Evolutionary conservation across 2,888 invertebrate genomes (phyloP), one percentile per base, ranked within the genome.

Genomic region (Thera obeliscata): DNA sequence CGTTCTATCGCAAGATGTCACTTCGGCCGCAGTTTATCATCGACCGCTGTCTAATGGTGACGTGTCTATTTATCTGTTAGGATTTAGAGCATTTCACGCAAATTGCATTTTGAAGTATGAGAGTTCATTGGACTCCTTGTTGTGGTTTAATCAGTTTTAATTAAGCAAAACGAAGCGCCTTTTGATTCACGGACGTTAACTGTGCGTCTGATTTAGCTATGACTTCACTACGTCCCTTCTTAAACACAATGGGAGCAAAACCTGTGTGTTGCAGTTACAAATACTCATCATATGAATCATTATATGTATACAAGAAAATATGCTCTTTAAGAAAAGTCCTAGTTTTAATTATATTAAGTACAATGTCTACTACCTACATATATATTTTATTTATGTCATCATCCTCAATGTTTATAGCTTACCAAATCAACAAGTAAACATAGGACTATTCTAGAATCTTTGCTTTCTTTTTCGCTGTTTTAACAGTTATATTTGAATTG

Each of bases 1-100:
- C 84, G 73, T 75, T 90, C 80, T 52, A 69, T 66, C 81, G 61
- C 74, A 80, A 83, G 85, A 85, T 91, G 91, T 90, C 89, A 87
- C 83, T 80, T 71, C 76, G 76, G 76, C 76, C 79, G 88, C 88
- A 90, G 87, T 93, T 85, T 89, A 87, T 93, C 93, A 93, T 90
- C 85, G 78, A 79, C 80, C 79, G 85, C 86, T 85, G 85, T 84
- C 85, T 86, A 86, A 89, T 84, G 86, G 86, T 87, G 90, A 91
- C 88, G 89, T 88, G 84, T 90, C 85, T 87, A 87, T 92, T 88
- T 84, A 85, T 87, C 85, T 82, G 81, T 79, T 79, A 71, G 82
- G 85, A 83, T 86, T 85, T 86, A 84, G 83, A 82, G 81, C 80
- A 81, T 85, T 86, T 86, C 82, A 81, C 81, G 79, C 85, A 85